phyloP scores from a whole-genome alignment of 2,113 vertebrate species.

The Rhineura floridana region DNA sequence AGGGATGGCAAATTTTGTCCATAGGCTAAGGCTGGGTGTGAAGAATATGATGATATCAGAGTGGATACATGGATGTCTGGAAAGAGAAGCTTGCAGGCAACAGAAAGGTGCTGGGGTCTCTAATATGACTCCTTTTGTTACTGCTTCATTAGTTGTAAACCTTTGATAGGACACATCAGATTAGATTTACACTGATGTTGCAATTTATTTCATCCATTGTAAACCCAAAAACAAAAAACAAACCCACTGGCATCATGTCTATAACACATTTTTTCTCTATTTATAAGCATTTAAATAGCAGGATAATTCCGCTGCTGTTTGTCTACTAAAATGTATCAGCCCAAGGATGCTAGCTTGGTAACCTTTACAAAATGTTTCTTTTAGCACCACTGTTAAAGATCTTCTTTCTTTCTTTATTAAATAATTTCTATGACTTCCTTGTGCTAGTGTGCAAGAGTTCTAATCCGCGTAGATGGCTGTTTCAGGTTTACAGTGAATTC shows the following conservation, averaged over 20 bases:
- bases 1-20: background rate
- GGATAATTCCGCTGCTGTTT: background rate
- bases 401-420: background rate
- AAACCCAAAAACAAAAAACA: background rate
- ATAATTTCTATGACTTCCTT: background rate
- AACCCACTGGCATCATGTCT: background rate
- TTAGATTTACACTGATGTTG: background rate
- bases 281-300: background rate
- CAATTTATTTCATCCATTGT: background rate
- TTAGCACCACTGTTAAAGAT: background rate
- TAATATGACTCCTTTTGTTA: background rate
- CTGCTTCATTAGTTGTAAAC: background rate
- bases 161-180: background rate
- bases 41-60: background rate
- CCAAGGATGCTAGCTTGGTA: background rate
- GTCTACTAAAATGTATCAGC: background rate
- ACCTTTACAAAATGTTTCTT: background rate
- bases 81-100: too few species aligned
- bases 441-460: too few species aligned
- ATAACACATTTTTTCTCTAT: background rate
- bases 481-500: background rate
- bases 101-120: background rate
- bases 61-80: background rate
- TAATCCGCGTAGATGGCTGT: background rate
- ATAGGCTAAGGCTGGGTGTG: background rate